Evolutionary conservation across 2,113 vertebrate species (phyloP), one percentile per base, ranked within the genome.

Genomic region (Heterotilapia buettikoferi): DNA sequence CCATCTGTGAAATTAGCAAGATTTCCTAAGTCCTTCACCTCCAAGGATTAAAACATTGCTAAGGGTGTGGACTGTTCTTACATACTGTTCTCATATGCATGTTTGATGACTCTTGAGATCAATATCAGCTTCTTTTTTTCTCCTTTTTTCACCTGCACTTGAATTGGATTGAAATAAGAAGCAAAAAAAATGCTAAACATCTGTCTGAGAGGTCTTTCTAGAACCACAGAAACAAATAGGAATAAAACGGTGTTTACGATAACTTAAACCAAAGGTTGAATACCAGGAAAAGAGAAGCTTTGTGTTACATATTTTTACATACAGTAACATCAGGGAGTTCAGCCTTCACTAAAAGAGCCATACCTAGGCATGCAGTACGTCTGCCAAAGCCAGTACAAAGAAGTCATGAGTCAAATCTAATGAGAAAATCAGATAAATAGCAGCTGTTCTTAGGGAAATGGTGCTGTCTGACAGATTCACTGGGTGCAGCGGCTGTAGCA

Each of bases 1-100:
- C 97, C 97, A 97, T 97, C 97, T 97, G 97, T 97, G 96, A 97
- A 97, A 97, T 96, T 96, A 97, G 96, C 97, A 96, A 97, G 96
- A 97, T 96, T 97, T 95, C 96, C 96, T 96, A 96, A 97, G 95
- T 97, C 97, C 97, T 97, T 97, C 96, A 97, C 97, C 97, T 97
- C 97, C 88, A 96, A 96, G 96, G 97, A 97, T 97, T 97, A 97
- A 97, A 96, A 95, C 95, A 96, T 94, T 88, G 92, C 95, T 94
- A 95, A 94, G 95, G 93, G 94, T 92, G 89, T 93, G 85, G 91
- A 92, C 92, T 90, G 91, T 93, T 95, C 92, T 94, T 92, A 94
- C 93, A 93, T 87, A 90, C 89, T 91, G 91, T 86, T 92, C 90
- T 84, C 89, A 82, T 91, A 84, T 95, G 84, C 90, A 92, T 93